Evolutionary conservation across 2,888 invertebrate genomes (phyloP).

Genomic region (Tiliacea aurago): DNA sequence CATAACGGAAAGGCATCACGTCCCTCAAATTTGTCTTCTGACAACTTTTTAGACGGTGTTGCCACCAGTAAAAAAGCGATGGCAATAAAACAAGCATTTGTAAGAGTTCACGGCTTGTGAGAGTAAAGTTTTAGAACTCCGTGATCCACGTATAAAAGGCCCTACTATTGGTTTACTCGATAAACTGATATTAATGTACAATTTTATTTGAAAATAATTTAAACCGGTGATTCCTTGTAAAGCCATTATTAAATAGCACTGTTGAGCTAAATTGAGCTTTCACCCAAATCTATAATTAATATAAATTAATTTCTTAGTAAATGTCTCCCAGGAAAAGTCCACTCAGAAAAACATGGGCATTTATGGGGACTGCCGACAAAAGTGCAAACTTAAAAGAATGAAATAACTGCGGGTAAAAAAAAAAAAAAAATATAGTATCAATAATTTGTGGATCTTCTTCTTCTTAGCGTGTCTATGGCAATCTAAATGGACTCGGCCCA

Average conservation of each 20-base stretch:
- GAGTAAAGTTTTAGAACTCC: slow-evolving; percentile 74
- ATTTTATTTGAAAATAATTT: neutral
- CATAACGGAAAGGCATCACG: slow-evolving; percentile 81
- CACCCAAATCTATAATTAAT: too few relatives aligned
- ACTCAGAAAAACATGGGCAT: too few relatives aligned
- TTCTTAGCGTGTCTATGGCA: too few relatives aligned
- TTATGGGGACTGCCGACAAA: too few relatives aligned
- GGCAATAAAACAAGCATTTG: slow-evolving; percentile 84
- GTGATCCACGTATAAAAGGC: slow-evolving; percentile 59
- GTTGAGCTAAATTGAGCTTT: neutral
- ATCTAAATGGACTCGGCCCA: too few relatives aligned
- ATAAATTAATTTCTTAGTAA: too few relatives aligned
- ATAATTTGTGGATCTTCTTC: too few relatives aligned
- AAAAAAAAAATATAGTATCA: too few relatives aligned
- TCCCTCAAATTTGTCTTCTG: slow-evolving; percentile 81
- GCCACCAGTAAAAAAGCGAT: slow-evolving; percentile 76
- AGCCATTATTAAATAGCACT: neutral
- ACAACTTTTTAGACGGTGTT: slow-evolving; percentile 76
- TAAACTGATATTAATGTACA: neutral
- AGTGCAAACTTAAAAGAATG: too few relatives aligned
- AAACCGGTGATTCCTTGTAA: neutral
- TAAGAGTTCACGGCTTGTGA: slow-evolving; percentile 74
- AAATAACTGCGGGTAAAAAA: too few relatives aligned
- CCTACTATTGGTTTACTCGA: slow-evolving; percentile 46
- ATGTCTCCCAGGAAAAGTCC: too few relatives aligned